Evolutionary conservation across 2,113 vertebrate species (phyloP).

Genomic region (Labeo catla): DNA sequence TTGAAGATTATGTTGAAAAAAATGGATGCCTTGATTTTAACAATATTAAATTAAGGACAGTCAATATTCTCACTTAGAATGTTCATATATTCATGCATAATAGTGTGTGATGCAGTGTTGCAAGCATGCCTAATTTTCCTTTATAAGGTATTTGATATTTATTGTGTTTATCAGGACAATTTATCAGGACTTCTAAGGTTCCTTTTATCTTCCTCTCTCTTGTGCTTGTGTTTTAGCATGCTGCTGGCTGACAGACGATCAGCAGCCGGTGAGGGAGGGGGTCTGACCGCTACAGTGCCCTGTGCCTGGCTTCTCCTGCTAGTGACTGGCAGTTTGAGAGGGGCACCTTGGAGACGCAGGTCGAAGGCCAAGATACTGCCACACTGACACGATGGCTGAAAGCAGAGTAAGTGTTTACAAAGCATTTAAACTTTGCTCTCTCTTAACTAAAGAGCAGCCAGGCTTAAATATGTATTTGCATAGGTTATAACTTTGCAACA

Average conservation of each 20-base stretch:
- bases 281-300: slow-evolving; percentile 36
- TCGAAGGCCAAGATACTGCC: slow-evolving; percentile 39
- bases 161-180: not conserved
- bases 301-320: slow-evolving; percentile 31
- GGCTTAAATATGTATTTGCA: not conserved
- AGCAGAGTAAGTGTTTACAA: not conserved
- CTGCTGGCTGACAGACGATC: slow-evolving; percentile 46
- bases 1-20: not conserved
- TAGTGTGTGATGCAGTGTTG: not conserved
- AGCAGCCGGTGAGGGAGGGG: slow-evolving; percentile 13
- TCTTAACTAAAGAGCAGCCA: not conserved
- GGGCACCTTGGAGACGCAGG: slow-evolving; percentile 44
- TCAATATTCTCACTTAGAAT: not conserved
- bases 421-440: not conserved
- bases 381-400: not conserved
- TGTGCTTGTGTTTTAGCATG: slow-evolving; percentile 44
- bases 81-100: not conserved
- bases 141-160: too few species aligned
- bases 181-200: not conserved
- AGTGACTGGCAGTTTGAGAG: slow-evolving; percentile 33
- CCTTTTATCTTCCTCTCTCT: not conserved
- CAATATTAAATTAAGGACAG: not conserved
- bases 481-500: not conserved
- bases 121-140: not conserved
- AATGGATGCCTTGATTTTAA: not conserved